Base-by-base conservation (phyloP, 2,113 vertebrate genomes). In the Amphiprion percula region DNA sequence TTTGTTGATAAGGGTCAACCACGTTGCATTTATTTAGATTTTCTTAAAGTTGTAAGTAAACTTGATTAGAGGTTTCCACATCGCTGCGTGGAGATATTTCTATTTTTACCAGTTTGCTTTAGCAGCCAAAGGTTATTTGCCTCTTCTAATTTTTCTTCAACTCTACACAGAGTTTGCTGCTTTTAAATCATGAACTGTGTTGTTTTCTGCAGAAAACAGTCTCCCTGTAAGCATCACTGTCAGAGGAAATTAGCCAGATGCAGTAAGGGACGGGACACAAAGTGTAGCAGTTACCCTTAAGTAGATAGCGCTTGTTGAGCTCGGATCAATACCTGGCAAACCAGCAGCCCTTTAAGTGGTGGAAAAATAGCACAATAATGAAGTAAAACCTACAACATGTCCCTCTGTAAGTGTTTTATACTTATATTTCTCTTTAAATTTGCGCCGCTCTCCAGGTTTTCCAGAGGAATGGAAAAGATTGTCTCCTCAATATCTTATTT, bases 321-420 rank as follows among this genome's bases (percentile, higher is more conserved):
- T 44, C 52, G 9, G 47, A 87, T 88, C 82, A 58, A 93, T 90
- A 85, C 56, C 58, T 86, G 77, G 64, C 74, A 77, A 87, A 88
- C 74, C 70, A 67, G 33, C 53, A 50, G 41, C 69, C 19, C 66
- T 56, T 59, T 63, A 50, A 55, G 46, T 70, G 44, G 24, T 74
- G 65, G 26, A 54, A 74, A 30, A 83, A 76, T 53, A 62, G 61
- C 50, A 64, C n/a, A 23, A 70, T 30, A 65, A 56, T 72, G 5
- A 82, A 68, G 56, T 63, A 54, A 76, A 73, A 69, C 37, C 37
- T 53, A 21, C 23, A 53, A 68, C 14, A 5, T 30, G 28, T 5
- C 28, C 28, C 28, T 30, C 28, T 30, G 28, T 33, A 7, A 44
- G 41, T 44, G 41, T 44, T 44, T 44, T 44, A 12, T 44, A 2